A percentile compares a stretch with the other conserved stretches of the same genome.
Evolutionary conservation across 1,140 invertebrate genomes (phyloP).

Genomic region (Drosophila asahinai): DNA sequence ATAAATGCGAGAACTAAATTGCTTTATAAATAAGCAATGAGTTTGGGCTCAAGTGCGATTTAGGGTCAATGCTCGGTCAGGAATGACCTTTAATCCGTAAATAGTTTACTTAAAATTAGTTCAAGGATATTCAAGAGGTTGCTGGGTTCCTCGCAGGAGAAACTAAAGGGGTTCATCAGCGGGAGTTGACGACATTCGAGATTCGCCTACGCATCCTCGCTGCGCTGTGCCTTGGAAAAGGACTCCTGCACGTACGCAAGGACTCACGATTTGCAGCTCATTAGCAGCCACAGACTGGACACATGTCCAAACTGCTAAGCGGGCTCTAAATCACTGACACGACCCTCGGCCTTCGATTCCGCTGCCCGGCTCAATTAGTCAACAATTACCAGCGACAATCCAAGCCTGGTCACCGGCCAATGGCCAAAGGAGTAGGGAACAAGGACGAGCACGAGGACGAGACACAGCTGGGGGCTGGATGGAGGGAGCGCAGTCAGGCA

Average conservation of each 20-base stretch:
- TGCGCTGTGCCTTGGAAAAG: conserved; percentile 30
- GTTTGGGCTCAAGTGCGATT: conserved; percentile 4
- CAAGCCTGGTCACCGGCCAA: conserved; percentile 41
- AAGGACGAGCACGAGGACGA: neutral
- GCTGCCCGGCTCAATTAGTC: conserved; percentile 70
- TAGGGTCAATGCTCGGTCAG: neutral
- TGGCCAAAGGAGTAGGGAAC: conserved; percentile 14
- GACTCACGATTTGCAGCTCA: conserved; percentile 79
- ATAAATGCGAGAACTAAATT: conserved; percentile 25
- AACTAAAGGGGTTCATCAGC: conserved; percentile 36
- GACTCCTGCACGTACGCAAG: conserved; percentile 64
- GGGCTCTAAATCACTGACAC: conserved; percentile 76
- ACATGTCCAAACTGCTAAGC: conserved; percentile 80
- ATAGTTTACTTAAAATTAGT: neutral
- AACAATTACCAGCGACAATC: conserved; percentile 79
- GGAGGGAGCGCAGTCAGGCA: neutral
- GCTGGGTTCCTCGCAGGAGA: neutral
- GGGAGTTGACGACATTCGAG: conserved; percentile 23
- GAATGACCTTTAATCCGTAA: neutral
- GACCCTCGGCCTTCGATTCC: conserved; percentile 43
- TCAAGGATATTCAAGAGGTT: neutral
- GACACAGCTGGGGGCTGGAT: neutral
- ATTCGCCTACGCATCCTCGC: conserved; percentile 11
- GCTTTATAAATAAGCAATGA: conserved; percentile 31
- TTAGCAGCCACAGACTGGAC: conserved; percentile 75